Evolutionary conservation across 2,888 invertebrate genomes (phyloP).

Genomic region (Pseudoips prasinana): DNA sequence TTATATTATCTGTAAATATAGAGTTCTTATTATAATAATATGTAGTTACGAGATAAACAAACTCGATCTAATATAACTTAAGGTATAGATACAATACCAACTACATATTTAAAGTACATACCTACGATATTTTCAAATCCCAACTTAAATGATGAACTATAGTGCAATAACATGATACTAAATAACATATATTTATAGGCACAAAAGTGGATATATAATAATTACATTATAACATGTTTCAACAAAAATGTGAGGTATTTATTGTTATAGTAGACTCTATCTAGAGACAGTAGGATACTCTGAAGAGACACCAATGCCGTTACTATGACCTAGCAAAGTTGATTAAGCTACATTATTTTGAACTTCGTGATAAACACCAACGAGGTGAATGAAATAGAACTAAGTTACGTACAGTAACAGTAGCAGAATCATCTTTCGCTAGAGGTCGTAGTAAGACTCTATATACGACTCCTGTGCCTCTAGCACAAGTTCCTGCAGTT

Average conservation of each 20-base stretch:
- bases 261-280: conserved; percentile 6
- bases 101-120: conserved; percentile 60
- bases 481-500: too few species aligned
- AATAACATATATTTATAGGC: conserved; percentile 69
- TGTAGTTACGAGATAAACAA: conserved; percentile 73
- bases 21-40: conserved; percentile 73
- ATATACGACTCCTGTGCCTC: too few species aligned
- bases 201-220: conserved; percentile 68
- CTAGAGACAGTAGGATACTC: neutral
- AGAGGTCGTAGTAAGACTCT: too few species aligned
- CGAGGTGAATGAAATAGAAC: too few species aligned
- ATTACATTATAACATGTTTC: conserved; percentile 56
- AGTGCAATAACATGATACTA: conserved; percentile 63
- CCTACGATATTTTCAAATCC: conserved; percentile 60
- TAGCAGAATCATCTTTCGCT: too few species aligned
- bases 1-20: conserved; percentile 83
- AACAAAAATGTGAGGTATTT: conserved; percentile 62
- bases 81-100: conserved; percentile 62
- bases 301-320: neutral
- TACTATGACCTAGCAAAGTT: neutral
- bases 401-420: too few species aligned
- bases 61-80: conserved; percentile 71
- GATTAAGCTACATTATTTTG: too few species aligned
- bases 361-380: too few species aligned
- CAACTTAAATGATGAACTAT: conserved; percentile 63